Evolutionary conservation across 2,888 invertebrate species (phyloP).

Genomic region (Xiphydria camelus): DNA sequence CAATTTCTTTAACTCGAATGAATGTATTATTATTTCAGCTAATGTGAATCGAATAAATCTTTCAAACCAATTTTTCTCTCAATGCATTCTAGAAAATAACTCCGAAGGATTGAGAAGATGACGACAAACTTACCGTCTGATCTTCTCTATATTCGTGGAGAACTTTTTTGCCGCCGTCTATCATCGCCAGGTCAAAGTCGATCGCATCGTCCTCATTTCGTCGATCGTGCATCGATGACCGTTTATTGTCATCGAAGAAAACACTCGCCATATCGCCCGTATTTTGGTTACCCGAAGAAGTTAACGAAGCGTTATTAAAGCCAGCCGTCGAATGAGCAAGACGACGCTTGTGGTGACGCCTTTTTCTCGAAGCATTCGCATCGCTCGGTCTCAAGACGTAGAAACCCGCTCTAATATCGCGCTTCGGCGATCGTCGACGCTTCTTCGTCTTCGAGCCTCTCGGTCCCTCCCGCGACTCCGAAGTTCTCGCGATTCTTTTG

Average conservation of each 20-base stretch:
- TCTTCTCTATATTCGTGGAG: constrained; percentile 6
- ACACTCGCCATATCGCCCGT: no score
- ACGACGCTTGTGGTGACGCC: not conserved
- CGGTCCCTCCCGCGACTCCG: not conserved
- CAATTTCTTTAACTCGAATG: no score
- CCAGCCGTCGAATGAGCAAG: not conserved
- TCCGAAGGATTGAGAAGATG: no score
- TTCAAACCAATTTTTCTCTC: not conserved
- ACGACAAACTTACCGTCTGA: constrained; percentile 2
- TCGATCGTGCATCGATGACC: not conserved
- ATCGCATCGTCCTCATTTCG: no score
- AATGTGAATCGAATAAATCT: not conserved
- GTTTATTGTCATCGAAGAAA: no score
- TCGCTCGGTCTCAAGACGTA: no score
- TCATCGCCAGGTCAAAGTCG: not conserved
- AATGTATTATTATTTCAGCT: not conserved
- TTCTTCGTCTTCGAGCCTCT: not conserved
- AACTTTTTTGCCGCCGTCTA: not conserved
- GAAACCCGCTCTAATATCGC: not conserved
- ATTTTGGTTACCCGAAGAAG: no score
- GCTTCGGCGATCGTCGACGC: not conserved
- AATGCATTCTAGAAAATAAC: no score
- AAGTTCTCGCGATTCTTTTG: no score
- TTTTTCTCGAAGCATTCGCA: no score
- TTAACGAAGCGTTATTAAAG: not conserved